Conservation (phyloP, 1,140 invertebrate species). For the Drosophila virilis region DNA sequence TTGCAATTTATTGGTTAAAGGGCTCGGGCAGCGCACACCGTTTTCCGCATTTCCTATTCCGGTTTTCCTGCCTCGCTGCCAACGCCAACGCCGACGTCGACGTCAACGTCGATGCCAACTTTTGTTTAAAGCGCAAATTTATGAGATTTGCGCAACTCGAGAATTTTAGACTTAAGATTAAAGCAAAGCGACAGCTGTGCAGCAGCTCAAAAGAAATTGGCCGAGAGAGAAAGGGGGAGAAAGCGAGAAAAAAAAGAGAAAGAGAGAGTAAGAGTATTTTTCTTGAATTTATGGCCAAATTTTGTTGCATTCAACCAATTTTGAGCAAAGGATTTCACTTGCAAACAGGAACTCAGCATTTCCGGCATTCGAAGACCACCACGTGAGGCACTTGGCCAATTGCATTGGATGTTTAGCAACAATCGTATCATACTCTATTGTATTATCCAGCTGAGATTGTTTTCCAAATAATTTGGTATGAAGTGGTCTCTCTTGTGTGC, state of each 20-base stretch:
- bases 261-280: background rate
- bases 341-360: too few species aligned
- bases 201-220: background rate
- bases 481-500: too few species aligned
- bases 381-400: too few species aligned
- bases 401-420: too few species aligned
- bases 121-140: conserved; percentile 50
- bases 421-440: too few species aligned
- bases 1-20: conserved; percentile 80
- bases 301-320: too few species aligned
- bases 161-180: background rate
- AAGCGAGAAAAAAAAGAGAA: background rate
- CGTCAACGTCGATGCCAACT: conserved; percentile 11
- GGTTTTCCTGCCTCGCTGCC: conserved; percentile 27
- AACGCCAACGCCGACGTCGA: conserved; percentile 16
- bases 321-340: too few species aligned
- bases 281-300: too few species aligned
- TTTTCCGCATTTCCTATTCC: background rate
- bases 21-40: conserved; percentile 33
- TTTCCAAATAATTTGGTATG: too few species aligned
- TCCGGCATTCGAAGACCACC: too few species aligned
- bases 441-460: too few species aligned
- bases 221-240: background rate
- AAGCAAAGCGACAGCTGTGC: conserved; percentile 8
- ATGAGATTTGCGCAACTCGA: conserved; percentile 41